Base-by-base conservation (phyloP, 2,888 invertebrate species). In the Uropetala carovei region DNA sequence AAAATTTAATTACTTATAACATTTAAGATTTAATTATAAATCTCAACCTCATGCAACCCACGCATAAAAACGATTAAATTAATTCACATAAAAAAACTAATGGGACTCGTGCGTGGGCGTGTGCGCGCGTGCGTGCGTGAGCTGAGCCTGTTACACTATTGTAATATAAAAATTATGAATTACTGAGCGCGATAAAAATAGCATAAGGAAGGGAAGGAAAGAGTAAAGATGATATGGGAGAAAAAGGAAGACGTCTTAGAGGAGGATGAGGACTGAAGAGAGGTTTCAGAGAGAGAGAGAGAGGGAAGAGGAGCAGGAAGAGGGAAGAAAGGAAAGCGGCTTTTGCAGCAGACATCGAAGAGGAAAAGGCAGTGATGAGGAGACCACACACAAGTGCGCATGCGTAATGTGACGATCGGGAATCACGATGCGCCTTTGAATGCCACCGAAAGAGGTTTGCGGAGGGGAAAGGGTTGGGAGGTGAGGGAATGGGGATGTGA, bases 351-450 rank as follows among this genome's bases (percentile, higher is more conserved):
- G 89, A 89, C 22, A 68, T 18, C 68, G 68, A 75, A 43, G 89
- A 68, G 30, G 83, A 60, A 68, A 64, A 58, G 64, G 16, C 27
- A 43, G 89, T 89, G 89, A 89, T 64, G 89, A 89, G 89, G 64
- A 43, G 89, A 89, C 89, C 89, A 89, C 89, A 89, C 89, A 89
- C 64, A 43, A 89, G 60, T 56, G 89, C 89, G 89, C 89, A 89
- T 89, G 89, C 89, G 89, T 89, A 89, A 89, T 89, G 89, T 64
- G 89, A 89, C 89, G 64, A 89, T 89, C 89, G 89, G 64, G 89
- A 89, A 64, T 89, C 89, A 89, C 64, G 89, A 89, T 68, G 89
- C 60, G 89, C 64, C 89, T 89, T 68, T 60, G 60, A 64, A 89
- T 89, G 89, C 89, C 89, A 89, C 60, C 30, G 64, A 27, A 60